phyloP scores from a whole-genome alignment of 1,140 invertebrate species.

The Bombus impatiens region DNA sequence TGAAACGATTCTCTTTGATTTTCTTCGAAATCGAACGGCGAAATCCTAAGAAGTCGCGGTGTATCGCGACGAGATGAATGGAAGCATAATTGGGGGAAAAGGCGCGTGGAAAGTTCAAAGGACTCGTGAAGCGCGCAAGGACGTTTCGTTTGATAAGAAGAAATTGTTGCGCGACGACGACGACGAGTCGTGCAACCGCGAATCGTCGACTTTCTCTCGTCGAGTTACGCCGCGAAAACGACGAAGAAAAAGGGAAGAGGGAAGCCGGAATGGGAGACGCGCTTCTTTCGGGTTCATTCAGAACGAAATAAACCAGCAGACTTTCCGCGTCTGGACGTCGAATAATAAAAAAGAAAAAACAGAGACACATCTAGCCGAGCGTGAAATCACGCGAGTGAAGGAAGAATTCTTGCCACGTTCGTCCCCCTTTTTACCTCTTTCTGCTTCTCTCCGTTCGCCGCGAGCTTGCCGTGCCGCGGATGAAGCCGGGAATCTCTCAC shows the following conservation, averaged over 20 bases:
- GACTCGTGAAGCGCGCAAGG: not conserved
- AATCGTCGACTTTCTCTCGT: not conserved
- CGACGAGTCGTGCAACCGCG: not conserved
- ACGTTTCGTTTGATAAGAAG: constrained; percentile 1
- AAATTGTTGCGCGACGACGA: constrained; percentile 13
- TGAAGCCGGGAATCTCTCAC: not conserved
- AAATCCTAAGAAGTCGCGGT: not conserved
- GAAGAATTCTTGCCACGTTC: constrained; percentile 44
- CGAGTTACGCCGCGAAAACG: not conserved
- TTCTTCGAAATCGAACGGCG: not conserved
- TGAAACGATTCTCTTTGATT: not conserved
- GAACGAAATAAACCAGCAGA: constrained; percentile 43
- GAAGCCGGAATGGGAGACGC: constrained; percentile 4
- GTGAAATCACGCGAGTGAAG: constrained; percentile 54
- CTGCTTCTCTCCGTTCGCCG: not conserved
- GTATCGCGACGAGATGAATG: not conserved
- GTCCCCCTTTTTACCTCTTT: constrained; percentile 1
- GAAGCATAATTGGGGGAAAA: constrained; percentile 14
- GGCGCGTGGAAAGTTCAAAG: constrained; percentile 35
- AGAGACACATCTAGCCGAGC: constrained; percentile 21
- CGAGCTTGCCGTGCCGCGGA: not conserved
- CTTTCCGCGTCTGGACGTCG: not conserved
- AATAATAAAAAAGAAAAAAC: not conserved
- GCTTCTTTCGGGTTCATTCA: constrained; percentile 33
- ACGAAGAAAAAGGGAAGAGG: not conserved